Base-by-base conservation (phyloP, 2,113 vertebrate genomes). In the Tringa solitaria region DNA sequence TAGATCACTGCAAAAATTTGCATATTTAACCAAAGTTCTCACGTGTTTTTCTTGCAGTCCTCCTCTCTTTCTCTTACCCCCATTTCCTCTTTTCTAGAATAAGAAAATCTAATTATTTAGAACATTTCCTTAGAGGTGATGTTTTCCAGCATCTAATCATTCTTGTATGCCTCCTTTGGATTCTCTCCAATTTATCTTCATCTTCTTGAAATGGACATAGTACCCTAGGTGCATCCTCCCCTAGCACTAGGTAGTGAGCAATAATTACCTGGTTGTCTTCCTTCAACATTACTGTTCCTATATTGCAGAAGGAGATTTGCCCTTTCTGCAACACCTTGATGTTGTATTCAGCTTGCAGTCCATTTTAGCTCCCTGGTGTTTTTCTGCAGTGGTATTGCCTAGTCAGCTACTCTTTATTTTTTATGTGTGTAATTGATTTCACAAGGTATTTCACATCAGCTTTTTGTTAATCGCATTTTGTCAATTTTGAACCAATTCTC, bases 61-160 rank as follows among this genome's bases (percentile, higher is more conserved):
- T 74, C 12, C 9, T 70, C 21, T 56, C 32, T 86, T 86, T 77
- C 63, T 65, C 33, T 54, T 82, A 72, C 56, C 10, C 17, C 1
- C 20, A 26, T 59, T 89, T 33, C 76, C 50, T 50, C n/a, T 76
- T 48, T 76, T 86, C 72, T 50, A 74, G 83, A 92, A 90, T 80
- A 93, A 92, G 59, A 45, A 95, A 95, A 92, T 90, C 85, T 92
- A 94, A 94, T 95, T 96, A 94, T 90, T 92, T 90, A 86, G 75
- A 93, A 60, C 50, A 90, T 85, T 88, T 95, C 88, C 92, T 93
- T 54, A 74, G 88, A 93, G 94, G 32, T 41, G 35, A 72, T 85
- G 50, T 76, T 96, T 97, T 90, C 75, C 48, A 94, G 27, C 53
- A 19, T 93, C 53, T 93, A 91, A 93, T 95, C n/a, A 76, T 73